phyloP scores from a whole-genome alignment of 2,888 invertebrate species.

The Parnassius smintheus region DNA sequence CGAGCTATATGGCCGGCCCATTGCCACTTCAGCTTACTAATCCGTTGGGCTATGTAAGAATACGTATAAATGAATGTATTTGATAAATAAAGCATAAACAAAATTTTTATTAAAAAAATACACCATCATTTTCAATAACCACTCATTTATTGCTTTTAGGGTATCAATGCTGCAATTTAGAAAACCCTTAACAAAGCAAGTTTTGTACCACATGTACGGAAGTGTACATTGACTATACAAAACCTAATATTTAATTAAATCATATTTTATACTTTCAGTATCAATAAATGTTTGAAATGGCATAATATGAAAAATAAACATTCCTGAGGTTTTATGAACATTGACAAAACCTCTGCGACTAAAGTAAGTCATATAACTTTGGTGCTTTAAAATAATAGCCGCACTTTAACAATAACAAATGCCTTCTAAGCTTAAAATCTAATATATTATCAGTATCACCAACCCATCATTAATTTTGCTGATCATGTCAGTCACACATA shows the following conservation, averaged over 20 bases:
- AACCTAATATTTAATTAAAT: conserved; percentile 19
- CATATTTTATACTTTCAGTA: conserved; percentile 19
- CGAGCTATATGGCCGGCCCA: no score
- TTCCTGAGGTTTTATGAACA: conserved; percentile 4
- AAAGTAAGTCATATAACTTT: background rate
- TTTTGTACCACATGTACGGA: conserved; percentile 74
- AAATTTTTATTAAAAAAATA: no score
- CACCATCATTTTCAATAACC: conserved; percentile 44
- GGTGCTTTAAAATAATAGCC: background rate
- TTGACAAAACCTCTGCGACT: conserved; percentile 1
- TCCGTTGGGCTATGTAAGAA: no score
- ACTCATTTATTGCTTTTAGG: conserved; percentile 73
- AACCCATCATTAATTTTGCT: no score
- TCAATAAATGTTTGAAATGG: conserved; percentile 2
- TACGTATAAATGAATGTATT: no score
- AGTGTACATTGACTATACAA: conserved; percentile 49
- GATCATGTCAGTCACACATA: no score
- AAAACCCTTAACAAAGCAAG: conserved; percentile 53
- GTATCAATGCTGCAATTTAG: conserved; percentile 65
- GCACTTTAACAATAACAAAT: background rate
- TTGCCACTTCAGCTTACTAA: no score
- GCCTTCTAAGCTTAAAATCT: no score
- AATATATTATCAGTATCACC: no score
- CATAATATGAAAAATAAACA: conserved; percentile 17
- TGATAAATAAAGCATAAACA: no score